Base-by-base conservation (phyloP, 2,113 vertebrate species). In the Vidua macroura region DNA sequence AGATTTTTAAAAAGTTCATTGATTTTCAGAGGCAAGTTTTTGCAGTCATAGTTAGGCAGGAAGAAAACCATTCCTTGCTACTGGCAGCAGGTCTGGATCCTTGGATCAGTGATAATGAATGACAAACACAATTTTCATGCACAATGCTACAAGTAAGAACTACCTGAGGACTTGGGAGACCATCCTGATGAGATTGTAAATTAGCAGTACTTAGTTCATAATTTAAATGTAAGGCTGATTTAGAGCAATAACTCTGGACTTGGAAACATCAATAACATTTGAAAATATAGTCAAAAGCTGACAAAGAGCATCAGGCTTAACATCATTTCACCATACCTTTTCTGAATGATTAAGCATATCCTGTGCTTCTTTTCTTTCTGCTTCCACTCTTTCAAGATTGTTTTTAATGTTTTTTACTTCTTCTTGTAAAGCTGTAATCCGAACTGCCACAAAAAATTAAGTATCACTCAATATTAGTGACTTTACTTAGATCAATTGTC, bases 321-420 rank as follows among this genome's bases (percentile, higher is more conserved):
- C 25, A 70, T 17, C 15, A 58, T 49, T 66, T 74, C 55, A 66
- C 78, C 51, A 20, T 97, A 99, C 99, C 98, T 99, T 99, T 97
- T 99, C 99, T 93, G 99, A 98, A 95, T 98, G 98, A 97, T 99
- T 99, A 97, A 98, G 98, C 96, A 98, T 98, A 87, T 99, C 99
- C 92, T 99, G 99, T 69, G 98, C 98, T 93, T 99, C 99, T 96
- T 99, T 99, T 93, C 98, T 99, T 95, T 99, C 99, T 0, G 72
- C 91, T 97, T 99, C 99, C 68, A 98, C 98, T 98, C 98, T 99
- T 86, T 99, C 98, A 44, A 99, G 98, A 92, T 97, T 98, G 93
- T 98, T 97, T 97, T 99, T 99, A 94, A 99, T 84, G 93, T 98
- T 98, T 96, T 98, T 99, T 70, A 99, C 98, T 93, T 99, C 99